A percentile compares a stretch with the other conserved stretches of the same genome.
phyloP scores from a whole-genome alignment of 1,140 invertebrate genomes.

The Drosophila guanche region DNA sequence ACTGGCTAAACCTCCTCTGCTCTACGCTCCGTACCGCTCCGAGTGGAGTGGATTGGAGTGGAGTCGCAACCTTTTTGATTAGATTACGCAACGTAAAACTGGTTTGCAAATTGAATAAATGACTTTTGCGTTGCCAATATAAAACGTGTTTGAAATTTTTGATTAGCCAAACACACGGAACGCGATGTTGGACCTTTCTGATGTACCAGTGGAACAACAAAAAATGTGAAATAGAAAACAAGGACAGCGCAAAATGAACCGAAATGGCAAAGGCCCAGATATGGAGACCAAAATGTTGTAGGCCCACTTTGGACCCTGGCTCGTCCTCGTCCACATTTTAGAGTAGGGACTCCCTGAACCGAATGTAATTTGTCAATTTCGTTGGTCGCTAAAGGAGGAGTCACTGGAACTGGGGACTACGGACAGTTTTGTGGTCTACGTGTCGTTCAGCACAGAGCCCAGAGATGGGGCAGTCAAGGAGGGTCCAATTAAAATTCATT shows the following conservation, averaged over 20 bases:
- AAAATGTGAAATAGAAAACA: conserved; percentile 42
- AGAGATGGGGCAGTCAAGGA: conserved; percentile 11
- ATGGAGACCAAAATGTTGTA: conserved; percentile 15
- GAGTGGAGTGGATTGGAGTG: conserved; percentile 36
- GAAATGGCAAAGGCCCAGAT: conserved; percentile 42
- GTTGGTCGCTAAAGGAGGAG: conserved; percentile 20
- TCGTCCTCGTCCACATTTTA: conserved; percentile 27
- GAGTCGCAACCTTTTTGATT: conserved; percentile 74
- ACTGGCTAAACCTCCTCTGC: conserved; percentile 1
- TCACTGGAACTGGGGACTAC: conserved; percentile 8
- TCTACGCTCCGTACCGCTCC: neutral
- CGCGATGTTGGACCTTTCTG: conserved; percentile 44
- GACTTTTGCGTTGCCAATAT: conserved; percentile 82
- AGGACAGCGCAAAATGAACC: conserved; percentile 46
- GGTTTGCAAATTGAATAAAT: conserved; percentile 82
- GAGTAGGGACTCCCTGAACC: conserved; percentile 40
- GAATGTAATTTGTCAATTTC: conserved; percentile 78
- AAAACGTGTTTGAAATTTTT: conserved; percentile 82
- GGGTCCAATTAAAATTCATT: conserved; percentile 77
- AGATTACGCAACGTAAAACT: conserved; percentile 81
- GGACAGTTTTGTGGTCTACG: conserved; percentile 59
- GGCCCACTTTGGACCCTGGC: conserved; percentile 8
- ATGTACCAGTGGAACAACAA: conserved; percentile 3
- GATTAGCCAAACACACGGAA: conserved; percentile 65
- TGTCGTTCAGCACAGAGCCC: conserved; percentile 22